phyloP scores from a whole-genome alignment of 2,797 vertebrate genomes.

The Gallinago solitaria region DNA sequence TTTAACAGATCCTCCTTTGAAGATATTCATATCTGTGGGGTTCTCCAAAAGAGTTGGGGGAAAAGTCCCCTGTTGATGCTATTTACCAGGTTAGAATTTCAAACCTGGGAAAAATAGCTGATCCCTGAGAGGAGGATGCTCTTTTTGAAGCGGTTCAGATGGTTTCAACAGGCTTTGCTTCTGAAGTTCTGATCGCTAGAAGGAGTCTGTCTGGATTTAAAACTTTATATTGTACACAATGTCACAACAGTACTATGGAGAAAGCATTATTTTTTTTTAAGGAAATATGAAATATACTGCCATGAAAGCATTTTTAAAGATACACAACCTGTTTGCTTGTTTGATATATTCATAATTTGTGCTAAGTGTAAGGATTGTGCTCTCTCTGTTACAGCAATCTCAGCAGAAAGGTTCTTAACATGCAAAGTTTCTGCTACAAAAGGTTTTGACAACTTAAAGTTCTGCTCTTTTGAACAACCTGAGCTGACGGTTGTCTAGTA shows the following conservation, averaged over 20 bases:
- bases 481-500: neutral
- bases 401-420: neutral
- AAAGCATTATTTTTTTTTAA: neutral
- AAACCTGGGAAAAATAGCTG: constrained; percentile 71
- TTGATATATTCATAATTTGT: neutral
- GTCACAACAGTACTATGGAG: neutral
- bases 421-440: neutral
- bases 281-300: neutral
- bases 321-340: neutral
- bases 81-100: constrained; percentile 77
- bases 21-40: constrained; percentile 75
- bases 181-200: constrained; percentile 71
- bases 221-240: constrained; percentile 31
- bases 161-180: constrained; percentile 70
- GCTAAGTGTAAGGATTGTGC: neutral
- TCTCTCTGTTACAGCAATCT: neutral
- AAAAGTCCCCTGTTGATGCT: constrained; percentile 71
- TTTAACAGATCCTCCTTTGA: constrained; percentile 80
- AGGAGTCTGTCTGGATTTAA: constrained; percentile 64
- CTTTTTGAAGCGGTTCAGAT: constrained; percentile 79
- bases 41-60: constrained; percentile 72
- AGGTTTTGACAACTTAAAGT: neutral
- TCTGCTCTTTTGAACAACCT: neutral
- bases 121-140: constrained; percentile 69
- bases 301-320: neutral